Conservation (phyloP, 2,888 invertebrate genomes). For the Epirrhoe tristata region DNA sequence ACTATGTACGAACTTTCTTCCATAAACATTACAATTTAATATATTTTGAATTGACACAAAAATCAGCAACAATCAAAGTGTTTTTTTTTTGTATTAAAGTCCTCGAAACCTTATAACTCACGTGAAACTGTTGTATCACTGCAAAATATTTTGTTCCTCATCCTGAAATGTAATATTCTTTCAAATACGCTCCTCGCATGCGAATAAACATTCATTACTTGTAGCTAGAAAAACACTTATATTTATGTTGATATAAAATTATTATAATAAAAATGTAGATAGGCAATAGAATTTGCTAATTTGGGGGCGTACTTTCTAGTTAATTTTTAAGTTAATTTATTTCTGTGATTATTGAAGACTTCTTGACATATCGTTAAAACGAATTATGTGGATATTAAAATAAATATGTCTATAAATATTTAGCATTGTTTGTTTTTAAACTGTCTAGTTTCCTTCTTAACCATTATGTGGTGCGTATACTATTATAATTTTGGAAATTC, state of each 20-base stretch:
- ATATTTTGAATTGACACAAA: too few relatives aligned
- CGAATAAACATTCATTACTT: not conserved
- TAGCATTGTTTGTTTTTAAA: not conserved
- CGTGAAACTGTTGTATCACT: too few relatives aligned
- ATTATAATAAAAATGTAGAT: not conserved
- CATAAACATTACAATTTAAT: too few relatives aligned
- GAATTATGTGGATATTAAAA: conserved; percentile 16
- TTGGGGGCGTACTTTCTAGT: not conserved
- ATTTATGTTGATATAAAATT: not conserved
- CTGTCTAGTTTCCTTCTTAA: too few relatives aligned
- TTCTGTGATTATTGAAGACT: conserved; percentile 75
- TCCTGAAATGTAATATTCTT: not conserved
- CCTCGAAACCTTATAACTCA: too few relatives aligned
- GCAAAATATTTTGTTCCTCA: too few relatives aligned
- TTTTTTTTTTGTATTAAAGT: too few relatives aligned
- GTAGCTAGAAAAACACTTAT: not conserved
- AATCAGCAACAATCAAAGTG: too few relatives aligned
- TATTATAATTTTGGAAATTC: too few relatives aligned
- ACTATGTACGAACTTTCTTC: too few relatives aligned
- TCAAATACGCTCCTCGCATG: not conserved
- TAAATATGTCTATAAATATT: not conserved
- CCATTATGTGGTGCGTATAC: too few relatives aligned
- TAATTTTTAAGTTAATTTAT: conserved; percentile 37
- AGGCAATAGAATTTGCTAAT: not conserved
- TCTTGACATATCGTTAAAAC: conserved; percentile 77